Conservation (phyloP, 2,797 vertebrate genomes). For the Oreochromis grahami region DNA sequence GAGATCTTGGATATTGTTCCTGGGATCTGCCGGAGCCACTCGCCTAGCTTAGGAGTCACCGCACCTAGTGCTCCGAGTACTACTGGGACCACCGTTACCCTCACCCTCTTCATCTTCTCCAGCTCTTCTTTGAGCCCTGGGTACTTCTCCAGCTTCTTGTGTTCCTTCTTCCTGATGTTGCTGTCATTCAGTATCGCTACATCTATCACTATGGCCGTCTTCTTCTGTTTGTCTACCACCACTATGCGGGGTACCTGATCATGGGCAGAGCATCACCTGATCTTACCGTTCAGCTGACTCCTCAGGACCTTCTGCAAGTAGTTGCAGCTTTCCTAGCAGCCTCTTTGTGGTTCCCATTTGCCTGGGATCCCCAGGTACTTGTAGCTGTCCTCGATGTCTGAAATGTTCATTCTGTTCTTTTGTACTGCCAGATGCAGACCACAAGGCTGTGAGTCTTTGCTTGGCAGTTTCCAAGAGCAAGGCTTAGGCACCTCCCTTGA, state of each 20-base stretch:
- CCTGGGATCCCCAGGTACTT: background rate
- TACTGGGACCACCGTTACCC: background rate
- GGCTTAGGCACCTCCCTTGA: background rate
- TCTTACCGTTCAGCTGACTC: background rate
- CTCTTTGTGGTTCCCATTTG: background rate
- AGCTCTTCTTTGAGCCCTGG: no score
- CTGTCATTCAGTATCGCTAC: no score
- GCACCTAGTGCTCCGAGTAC: background rate
- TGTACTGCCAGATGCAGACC: background rate
- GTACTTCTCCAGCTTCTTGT: no score
- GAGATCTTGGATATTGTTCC: background rate
- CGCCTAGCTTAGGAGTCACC: background rate
- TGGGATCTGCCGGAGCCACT: background rate
- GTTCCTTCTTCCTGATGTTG: no score
- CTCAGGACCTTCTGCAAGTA: background rate
- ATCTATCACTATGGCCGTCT: no score
- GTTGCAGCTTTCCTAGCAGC: background rate
- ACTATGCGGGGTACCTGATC: background rate
- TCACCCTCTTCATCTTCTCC: no score
- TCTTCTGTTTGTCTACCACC: no score
- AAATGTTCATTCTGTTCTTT: background rate
- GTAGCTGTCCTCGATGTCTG: background rate
- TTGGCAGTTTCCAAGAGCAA: background rate
- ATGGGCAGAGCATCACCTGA: background rate
- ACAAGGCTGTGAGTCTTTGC: background rate